These are phyloP conservation scores for Steromphala cineraria DNA, from an alignment of 2,888 invertebrate genomes.

Conservation along the genomic window DNA sequence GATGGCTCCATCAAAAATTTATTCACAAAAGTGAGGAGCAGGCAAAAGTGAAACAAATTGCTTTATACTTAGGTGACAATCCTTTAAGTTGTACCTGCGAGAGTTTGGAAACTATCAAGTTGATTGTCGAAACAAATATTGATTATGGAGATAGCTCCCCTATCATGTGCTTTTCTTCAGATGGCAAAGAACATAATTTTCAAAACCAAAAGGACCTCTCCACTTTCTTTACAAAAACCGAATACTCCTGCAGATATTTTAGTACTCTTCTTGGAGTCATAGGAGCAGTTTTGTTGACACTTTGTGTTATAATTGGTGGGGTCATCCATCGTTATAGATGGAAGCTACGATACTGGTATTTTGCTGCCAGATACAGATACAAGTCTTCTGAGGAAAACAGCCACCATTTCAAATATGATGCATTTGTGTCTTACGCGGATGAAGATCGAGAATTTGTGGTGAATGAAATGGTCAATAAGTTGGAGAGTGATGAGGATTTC, in stretches of 20 bases:
- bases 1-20: background rate
- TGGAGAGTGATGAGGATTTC: background rate
- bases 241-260: background rate
- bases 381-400: background rate
- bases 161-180: background rate
- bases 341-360: conserved; percentile 21
- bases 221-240: background rate
- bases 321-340: conserved; percentile 9
- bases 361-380: background rate
- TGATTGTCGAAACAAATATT: background rate
- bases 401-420: conserved; percentile 24
- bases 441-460: background rate
- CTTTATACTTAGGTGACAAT: conserved; percentile 3
- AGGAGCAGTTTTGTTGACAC: conserved; percentile 17
- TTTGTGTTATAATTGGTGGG: background rate
- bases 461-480: background rate
- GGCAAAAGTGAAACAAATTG: background rate
- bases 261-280: background rate
- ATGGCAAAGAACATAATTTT: conserved; percentile 13
- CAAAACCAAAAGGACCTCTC: background rate
- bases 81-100: conserved; percentile 5
- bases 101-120: background rate
- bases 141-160: background rate
- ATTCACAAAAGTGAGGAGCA: background rate
- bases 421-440: conserved; percentile 19